Evolutionary conservation across 2,113 vertebrate species (phyloP).

Genomic region (Peromyscus leucopus): DNA sequence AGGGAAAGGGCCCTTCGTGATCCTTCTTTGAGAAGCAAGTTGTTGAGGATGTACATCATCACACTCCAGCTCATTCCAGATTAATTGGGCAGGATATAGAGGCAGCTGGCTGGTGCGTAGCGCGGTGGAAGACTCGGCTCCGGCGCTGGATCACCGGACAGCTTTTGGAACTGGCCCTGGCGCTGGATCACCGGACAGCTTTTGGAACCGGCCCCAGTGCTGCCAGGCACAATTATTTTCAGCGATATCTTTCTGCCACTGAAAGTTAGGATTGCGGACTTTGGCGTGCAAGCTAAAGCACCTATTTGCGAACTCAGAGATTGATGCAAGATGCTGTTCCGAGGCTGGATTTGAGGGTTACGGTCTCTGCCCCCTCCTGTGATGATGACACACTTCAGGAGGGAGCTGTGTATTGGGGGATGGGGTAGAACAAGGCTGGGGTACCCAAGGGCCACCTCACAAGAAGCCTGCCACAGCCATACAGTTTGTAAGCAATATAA

Average conservation of each 20-base stretch:
- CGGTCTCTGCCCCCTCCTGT: fast-evolving
- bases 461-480: too few species aligned
- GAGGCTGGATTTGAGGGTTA: not conserved
- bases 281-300: slow-evolving; percentile 77
- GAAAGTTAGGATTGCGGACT: slow-evolving; percentile 85
- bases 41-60: slow-evolving; percentile 70
- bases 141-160: slow-evolving; percentile 81
- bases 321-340: slow-evolving; percentile 32
- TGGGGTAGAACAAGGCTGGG: not conserved
- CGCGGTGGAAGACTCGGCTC: slow-evolving; percentile 72
- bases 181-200: slow-evolving; percentile 80
- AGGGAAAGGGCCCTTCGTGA: slow-evolving; percentile 48
- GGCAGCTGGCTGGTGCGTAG: slow-evolving; percentile 85
- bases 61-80: slow-evolving; percentile 83
- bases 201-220: slow-evolving; percentile 82
- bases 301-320: slow-evolving; percentile 68
- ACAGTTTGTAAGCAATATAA: too few species aligned
- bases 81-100: slow-evolving; percentile 86
- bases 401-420: not conserved
- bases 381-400: not conserved
- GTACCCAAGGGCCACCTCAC: not conserved
- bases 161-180: slow-evolving; percentile 81
- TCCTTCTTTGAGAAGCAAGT: slow-evolving; percentile 69
- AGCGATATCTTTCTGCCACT: slow-evolving; percentile 87
- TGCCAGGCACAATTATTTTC: slow-evolving; percentile 91